Evolutionary conservation across 2,888 invertebrate species (phyloP).

Genomic region (Mactromeris polynyma): DNA sequence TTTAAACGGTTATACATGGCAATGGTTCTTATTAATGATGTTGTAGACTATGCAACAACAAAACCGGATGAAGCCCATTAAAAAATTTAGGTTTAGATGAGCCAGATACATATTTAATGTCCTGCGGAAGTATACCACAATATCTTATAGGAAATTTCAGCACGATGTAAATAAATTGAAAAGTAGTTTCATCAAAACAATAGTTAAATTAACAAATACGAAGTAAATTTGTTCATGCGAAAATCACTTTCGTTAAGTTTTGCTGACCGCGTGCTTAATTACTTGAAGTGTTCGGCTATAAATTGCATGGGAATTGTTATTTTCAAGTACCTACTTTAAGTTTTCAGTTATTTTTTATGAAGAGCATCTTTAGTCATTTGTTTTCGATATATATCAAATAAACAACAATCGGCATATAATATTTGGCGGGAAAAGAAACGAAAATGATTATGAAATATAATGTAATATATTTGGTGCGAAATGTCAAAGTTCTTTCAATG

Average conservation of each 20-base stretch:
- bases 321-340: not conserved
- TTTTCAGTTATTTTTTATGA: not conserved
- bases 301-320: not conserved
- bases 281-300: not conserved
- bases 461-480: too few species aligned
- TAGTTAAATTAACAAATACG: too few species aligned
- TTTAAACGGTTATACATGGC: too few species aligned
- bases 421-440: not conserved
- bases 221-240: too few species aligned
- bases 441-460: not conserved
- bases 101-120: too few species aligned
- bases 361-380: not conserved
- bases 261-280: not conserved
- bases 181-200: not conserved
- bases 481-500: not conserved
- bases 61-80: too few species aligned
- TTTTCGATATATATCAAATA: not conserved
- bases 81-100: not conserved
- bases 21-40: too few species aligned
- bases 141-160: not conserved
- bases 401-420: not conserved
- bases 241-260: not conserved
- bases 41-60: too few species aligned
- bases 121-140: too few species aligned
- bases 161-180: not conserved